These are phyloP conservation scores for Dicyema japonicum DNA, from an alignment of 1,140 invertebrate genomes.

Conservation along the genomic window DNA sequence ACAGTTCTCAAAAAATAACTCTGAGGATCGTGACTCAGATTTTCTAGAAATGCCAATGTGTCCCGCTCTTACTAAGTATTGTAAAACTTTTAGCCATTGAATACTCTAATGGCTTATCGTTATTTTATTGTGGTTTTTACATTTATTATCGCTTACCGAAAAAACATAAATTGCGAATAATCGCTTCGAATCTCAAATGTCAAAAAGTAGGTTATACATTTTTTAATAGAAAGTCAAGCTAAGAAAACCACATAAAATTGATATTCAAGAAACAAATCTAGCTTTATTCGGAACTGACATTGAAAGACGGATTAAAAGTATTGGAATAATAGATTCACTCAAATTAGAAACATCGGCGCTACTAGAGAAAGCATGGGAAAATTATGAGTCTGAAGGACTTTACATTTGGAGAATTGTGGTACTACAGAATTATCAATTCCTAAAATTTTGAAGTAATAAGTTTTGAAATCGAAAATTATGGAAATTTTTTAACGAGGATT, in stretches of 20 bases:
- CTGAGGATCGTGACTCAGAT: too few relatives aligned
- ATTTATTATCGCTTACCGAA: too few relatives aligned
- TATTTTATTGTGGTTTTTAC: too few relatives aligned
- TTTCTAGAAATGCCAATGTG: too few relatives aligned
- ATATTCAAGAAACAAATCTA: conserved; percentile 12
- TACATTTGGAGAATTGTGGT: neutral
- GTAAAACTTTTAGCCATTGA: too few relatives aligned
- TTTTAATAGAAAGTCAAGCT: conserved; percentile 5
- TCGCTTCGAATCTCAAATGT: too few relatives aligned
- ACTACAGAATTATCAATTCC: conserved; percentile 4
- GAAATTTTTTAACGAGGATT: conserved; percentile 61
- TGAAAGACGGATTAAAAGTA: conserved; percentile 11
- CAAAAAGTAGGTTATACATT: too few relatives aligned
- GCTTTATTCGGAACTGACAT: conserved; percentile 9
- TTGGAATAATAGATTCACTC: conserved; percentile 4
- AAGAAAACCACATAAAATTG: conserved; percentile 10
- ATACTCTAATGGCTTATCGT: too few relatives aligned
- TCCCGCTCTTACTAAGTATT: too few relatives aligned
- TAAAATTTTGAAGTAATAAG: conserved; percentile 44
- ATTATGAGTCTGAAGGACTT: neutral
- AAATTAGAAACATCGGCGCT: neutral
- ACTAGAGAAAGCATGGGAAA: neutral
- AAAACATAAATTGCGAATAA: too few relatives aligned
- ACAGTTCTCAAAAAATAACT: too few relatives aligned
- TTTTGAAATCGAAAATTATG: conserved; percentile 37